These are phyloP conservation scores for Monopis laevigella DNA, from an alignment of 2,888 invertebrate species.

Conservation along the genomic window DNA sequence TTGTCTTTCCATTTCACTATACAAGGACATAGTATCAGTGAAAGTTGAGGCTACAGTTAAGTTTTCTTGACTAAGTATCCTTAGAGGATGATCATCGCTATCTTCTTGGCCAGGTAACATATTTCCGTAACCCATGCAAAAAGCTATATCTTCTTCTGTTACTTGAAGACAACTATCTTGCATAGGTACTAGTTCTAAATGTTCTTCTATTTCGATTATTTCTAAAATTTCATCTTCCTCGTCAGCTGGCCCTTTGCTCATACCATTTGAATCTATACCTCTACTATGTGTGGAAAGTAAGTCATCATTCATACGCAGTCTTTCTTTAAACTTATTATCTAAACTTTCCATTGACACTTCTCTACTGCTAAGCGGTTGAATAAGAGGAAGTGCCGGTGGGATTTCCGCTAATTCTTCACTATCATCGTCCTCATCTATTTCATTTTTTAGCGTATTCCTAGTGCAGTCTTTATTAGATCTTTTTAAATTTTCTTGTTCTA, in stretches of 20 bases:
- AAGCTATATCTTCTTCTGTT: constrained; percentile 91
- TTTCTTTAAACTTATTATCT: constrained; percentile 78
- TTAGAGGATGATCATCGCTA: constrained; percentile 82
- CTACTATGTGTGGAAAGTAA: constrained; percentile 64
- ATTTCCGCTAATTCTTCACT: constrained; percentile 83
- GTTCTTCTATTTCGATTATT: constrained; percentile 83
- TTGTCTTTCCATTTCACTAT: constrained; percentile 73
- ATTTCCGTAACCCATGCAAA: constrained; percentile 80
- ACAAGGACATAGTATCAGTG: constrained; percentile 75
- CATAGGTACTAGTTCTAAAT: constrained; percentile 84
- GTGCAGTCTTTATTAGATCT: constrained; percentile 31
- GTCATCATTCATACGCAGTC: constrained; percentile 70
- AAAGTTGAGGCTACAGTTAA: constrained; percentile 91
- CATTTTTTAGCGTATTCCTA: constrained; percentile 42
- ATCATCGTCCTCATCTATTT: constrained; percentile 76
- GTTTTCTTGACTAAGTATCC: constrained; percentile 91
- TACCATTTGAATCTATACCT: constrained; percentile 57
- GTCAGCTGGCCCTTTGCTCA: constrained; percentile 49
- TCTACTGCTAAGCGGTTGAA: constrained; percentile 80
- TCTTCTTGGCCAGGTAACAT: constrained; percentile 71
- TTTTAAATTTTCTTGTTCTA: constrained; percentile 38
- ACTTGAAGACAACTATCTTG: constrained; percentile 90
- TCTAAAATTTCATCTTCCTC: constrained; percentile 79
- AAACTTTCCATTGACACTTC: constrained; percentile 87
- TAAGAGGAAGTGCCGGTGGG: constrained; percentile 82